A percentile compares a stretch with the other conserved stretches of the same genome.
phyloP scores from a whole-genome alignment of 2,113 vertebrate species.

The Fregata magnificens region DNA sequence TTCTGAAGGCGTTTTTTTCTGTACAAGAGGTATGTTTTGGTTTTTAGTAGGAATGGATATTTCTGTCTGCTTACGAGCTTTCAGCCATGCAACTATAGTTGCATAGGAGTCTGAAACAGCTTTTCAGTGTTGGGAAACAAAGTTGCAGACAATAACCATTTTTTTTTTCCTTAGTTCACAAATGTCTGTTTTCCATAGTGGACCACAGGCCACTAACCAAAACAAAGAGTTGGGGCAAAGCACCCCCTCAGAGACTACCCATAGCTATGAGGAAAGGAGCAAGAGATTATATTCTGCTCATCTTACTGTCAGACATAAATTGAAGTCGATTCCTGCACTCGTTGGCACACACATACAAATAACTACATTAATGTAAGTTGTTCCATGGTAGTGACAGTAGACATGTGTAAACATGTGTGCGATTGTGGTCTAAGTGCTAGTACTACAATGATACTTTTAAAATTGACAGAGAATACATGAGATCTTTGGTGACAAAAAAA shows the following conservation, averaged over 20 bases:
- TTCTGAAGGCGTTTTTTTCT: neutral
- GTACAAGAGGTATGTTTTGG: neutral
- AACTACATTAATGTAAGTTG: neutral
- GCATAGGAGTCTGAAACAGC: neutral
- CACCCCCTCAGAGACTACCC: neutral
- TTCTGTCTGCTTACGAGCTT: neutral
- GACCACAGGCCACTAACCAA: neutral
- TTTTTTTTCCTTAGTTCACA: neutral
- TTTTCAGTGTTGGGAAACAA: neutral
- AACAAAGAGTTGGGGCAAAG: neutral
- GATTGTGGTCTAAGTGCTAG: no score
- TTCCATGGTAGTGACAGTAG: neutral
- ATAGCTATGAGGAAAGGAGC: neutral
- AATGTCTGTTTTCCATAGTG: neutral
- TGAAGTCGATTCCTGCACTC: neutral
- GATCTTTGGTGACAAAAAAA: neutral
- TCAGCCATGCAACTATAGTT: neutral
- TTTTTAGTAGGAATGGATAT: neutral
- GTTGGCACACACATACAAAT: neutral
- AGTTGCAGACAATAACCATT: neutral
- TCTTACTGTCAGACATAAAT: neutral
- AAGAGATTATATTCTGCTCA: neutral
- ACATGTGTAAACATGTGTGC: rapidly evolving
- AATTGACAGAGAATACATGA: neutral
- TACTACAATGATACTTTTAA: neutral